Base-by-base conservation (phyloP, 2,888 invertebrate genomes). In the Masnerella sp. region DNA sequence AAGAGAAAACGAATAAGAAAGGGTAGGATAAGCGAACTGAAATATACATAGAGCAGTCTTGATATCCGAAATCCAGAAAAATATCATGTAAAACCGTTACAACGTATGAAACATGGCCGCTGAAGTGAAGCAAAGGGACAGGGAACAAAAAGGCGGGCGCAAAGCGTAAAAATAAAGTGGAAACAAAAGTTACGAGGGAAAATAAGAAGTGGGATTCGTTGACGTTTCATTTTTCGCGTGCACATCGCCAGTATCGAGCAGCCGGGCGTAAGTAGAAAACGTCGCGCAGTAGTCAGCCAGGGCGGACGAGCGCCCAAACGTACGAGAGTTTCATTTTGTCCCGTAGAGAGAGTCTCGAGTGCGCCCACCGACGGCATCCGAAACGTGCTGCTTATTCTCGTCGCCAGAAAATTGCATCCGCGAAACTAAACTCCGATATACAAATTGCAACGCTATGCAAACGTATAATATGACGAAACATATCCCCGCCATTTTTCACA, bases 371-470 rank as follows among this genome's bases (percentile, higher is more conserved):
- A 43, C 49, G 54, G 58, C 22, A 36, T 52, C 40, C 52, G 58
- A 74, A 69, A 69, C 36, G 69, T 54, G 61, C 54, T 58, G 69
- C 74, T 68, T 58, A 64, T 62, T 34, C 59, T 43, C 61, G 45
- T 32, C 47, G 17, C 18, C 42, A 34, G 59, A 59, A 65, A 64
- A 74, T 74, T 65, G 74, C 54, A 49, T 54, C 43, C 58, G 42
- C 54, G 40, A 61, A 22, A 45, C 69, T 51, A 28, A 58, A 62
- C 52, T 14, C 51, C 69, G 56, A 74, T 61, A 32, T 76, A 78
- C 74, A 73, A 65, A 84, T 83, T 81, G 80, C 80, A 80, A 81
- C 80, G 78, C 80, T 79, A 81, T 81, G 79, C 77, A 81, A 78
- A 78, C n/a, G n/a, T n/a, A n/a, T n/a, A n/a, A n/a, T n/a, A n/a